Conservation (phyloP, 2,113 vertebrate genomes). For the Eonycteris spelaea region DNA sequence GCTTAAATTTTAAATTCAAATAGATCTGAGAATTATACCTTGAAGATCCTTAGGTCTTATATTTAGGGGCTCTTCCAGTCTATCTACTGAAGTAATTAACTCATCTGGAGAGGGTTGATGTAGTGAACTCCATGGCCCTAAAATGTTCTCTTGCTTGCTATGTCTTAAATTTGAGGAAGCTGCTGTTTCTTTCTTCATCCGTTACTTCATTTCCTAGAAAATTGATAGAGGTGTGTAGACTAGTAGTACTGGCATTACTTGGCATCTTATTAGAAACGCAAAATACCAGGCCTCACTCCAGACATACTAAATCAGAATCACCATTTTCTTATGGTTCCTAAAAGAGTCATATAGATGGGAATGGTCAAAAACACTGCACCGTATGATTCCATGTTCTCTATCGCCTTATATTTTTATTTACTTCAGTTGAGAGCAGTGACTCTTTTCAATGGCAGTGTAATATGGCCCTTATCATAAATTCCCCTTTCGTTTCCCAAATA, state of each 20-base stretch:
- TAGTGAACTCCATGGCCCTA: not conserved
- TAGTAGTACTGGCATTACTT: not conserved
- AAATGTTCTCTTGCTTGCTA: not conserved
- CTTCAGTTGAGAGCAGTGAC: not conserved
- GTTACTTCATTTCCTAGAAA: not conserved
- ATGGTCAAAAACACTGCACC: not conserved
- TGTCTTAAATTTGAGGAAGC: not conserved
- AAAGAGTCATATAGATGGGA: not conserved
- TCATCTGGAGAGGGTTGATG: not conserved
- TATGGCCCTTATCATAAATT: not conserved
- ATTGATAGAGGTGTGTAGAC: not conserved
- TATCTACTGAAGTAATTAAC: not conserved
- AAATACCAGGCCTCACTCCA: not conserved
- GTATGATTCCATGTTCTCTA: not conserved
- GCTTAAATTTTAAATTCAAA: constrained; percentile 45
- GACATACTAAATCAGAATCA: not conserved
- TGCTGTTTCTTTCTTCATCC: not conserved
- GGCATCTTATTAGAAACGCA: not conserved
- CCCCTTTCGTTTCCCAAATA: not conserved
- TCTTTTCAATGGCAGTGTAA: not conserved
- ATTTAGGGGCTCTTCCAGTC: not conserved
- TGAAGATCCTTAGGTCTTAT: not conserved
- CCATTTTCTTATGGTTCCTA: not conserved
- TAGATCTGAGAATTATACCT: not conserved
- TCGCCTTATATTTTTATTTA: not conserved